Conservation (phyloP, 2,113 vertebrate genomes). For the Arenaria interpres region DNA sequence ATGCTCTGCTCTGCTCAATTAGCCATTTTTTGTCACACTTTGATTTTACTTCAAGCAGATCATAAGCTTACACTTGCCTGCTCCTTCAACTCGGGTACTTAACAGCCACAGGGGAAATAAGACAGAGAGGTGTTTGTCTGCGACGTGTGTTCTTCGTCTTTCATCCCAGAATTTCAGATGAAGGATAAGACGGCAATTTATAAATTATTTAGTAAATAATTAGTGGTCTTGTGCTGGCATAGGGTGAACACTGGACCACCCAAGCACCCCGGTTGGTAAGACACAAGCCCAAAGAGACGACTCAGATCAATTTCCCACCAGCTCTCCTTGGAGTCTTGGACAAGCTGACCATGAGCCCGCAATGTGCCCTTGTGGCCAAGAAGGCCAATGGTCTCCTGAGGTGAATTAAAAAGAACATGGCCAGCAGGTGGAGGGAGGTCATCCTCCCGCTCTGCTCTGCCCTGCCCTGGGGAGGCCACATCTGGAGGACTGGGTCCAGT, state of each 20-base stretch:
- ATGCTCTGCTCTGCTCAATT: background rate
- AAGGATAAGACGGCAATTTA: background rate
- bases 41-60: background rate
- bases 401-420: too few relatives aligned
- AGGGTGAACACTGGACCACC: background rate
- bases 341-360: too few relatives aligned
- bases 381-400: too few relatives aligned
- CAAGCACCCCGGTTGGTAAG: background rate
- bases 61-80: background rate
- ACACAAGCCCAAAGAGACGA: background rate
- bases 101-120: background rate
- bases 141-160: fast-evolving
- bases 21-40: background rate
- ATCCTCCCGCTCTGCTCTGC: too few relatives aligned
- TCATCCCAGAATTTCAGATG: background rate
- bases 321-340: too few relatives aligned
- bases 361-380: too few relatives aligned
- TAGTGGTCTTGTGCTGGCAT: background rate
- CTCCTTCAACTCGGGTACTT: background rate
- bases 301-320: fast-evolving
- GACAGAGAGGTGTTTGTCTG: background rate
- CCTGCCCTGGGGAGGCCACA: too few relatives aligned
- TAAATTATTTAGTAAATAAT: background rate
- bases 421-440: too few relatives aligned
- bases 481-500: too few relatives aligned